These are phyloP conservation scores for Parnassius apollo DNA, from an alignment of 2,888 invertebrate species.

Conservation along the genomic window DNA sequence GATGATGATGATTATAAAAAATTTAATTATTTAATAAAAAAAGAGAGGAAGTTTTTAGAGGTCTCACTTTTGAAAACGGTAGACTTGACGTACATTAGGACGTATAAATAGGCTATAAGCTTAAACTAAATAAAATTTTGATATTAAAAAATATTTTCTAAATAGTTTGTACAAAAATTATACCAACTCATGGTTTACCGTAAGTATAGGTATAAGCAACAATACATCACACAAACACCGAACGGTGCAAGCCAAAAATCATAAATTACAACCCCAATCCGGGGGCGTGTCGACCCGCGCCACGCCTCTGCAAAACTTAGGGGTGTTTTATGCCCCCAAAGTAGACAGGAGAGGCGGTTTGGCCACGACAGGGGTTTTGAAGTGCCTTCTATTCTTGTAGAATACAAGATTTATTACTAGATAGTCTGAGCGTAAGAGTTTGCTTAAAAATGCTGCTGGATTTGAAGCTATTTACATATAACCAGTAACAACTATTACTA, in stretches of 20 bases:
- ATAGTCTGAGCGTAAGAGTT: not conserved
- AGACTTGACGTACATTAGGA: too few relatives aligned
- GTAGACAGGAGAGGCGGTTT: conserved; percentile 15
- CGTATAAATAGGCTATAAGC: too few relatives aligned
- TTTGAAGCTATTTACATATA: too few relatives aligned
- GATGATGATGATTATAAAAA: too few relatives aligned
- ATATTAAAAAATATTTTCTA: too few relatives aligned
- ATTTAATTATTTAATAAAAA: too few relatives aligned
- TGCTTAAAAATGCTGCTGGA: not conserved
- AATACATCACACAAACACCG: conserved; percentile 5
- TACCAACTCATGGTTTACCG: not conserved
- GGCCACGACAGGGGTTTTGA: conserved; percentile 9
- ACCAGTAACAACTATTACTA: too few relatives aligned
- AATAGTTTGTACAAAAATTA: too few relatives aligned
- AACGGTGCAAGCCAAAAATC: conserved; percentile 8
- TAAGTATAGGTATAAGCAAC: conserved; percentile 1
- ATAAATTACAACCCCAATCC: conserved; percentile 17
- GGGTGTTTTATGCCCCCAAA: conserved; percentile 22
- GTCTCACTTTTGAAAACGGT: too few relatives aligned
- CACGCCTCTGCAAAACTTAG: conserved; percentile 20
- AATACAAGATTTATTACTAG: conserved; percentile 12
- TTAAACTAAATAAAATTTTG: too few relatives aligned
- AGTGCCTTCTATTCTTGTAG: conserved; percentile 2
- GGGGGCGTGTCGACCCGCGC: conserved; percentile 10
- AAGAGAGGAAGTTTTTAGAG: too few relatives aligned